phyloP scores from a whole-genome alignment of 2,113 vertebrate species.

The Blennius ocellaris region DNA sequence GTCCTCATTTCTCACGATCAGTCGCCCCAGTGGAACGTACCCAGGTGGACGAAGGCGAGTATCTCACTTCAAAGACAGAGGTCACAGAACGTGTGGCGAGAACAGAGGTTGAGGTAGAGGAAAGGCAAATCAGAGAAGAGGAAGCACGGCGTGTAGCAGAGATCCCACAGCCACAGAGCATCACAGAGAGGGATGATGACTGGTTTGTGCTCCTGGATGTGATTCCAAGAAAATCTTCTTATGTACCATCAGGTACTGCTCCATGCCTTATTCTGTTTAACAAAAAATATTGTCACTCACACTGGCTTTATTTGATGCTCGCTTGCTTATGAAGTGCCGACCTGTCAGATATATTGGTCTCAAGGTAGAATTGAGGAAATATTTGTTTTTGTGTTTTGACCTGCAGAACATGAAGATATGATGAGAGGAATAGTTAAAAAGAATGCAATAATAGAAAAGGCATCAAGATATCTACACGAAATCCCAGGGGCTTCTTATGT shows the following conservation, averaged over 20 bases:
- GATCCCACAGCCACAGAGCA: not conserved
- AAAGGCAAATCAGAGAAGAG: conserved; percentile 22
- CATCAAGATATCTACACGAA: no score
- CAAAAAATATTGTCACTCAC: no score
- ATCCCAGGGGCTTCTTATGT: no score
- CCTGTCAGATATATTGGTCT: no score
- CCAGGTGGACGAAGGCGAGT: conserved; percentile 22
- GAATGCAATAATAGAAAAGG: no score
- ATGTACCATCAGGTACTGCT: conserved; percentile 59
- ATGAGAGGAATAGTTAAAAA: no score
- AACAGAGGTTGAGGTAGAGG: conserved; percentile 25
- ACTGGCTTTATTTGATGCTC: not conserved
- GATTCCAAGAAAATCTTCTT: conserved; percentile 44
- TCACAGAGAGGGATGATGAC: conserved; percentile 53
- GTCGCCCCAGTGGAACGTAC: conserved; percentile 11
- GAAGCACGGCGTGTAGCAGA: not conserved
- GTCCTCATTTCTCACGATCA: conserved; percentile 30
- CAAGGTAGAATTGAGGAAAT: no score
- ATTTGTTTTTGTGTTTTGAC: no score
- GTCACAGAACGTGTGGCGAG: conserved; percentile 12
- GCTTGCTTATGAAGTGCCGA: not conserved
- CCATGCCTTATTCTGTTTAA: not conserved
- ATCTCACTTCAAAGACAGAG: conserved; percentile 25
- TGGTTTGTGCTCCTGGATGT: conserved; percentile 71
- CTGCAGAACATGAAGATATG: no score